Base-by-base conservation (phyloP, 1,140 invertebrate species). In the Sycobia sp. region DNA sequence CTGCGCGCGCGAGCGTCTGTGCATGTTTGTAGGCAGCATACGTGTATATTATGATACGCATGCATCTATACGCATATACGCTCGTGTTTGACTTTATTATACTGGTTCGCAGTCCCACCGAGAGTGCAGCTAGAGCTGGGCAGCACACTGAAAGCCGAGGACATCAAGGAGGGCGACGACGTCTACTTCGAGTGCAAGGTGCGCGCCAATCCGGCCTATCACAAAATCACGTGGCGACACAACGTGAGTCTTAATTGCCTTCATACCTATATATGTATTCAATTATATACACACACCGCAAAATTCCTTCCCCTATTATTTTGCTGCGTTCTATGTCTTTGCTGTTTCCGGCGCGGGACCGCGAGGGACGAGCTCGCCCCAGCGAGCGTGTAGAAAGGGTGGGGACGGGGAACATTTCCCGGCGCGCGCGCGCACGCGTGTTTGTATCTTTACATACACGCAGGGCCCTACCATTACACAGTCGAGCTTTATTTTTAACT, bases 121-220 rank as follows among this genome's bases (percentile, higher is more conserved):
- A 88, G 91, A 73, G 90, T 95, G 23, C 86, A 88, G 43, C 79
- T 96, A 53, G 85, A 88, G 67, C 82, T 96, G 64, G 94, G 94
- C 63, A 92, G 89, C 70, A 95, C 91, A 10, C 81, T 95, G 61
- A 90, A 92, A 69, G 89, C 92, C 16, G 88, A 91, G 65, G 91
- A 93, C 80, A 95, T 95, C 80, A 94, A 93, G 81, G 92, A 94
- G 83, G 92, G 92, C 32, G 93, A 95, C 72, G 94, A 95, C 78
- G 92, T 95, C 43, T 95, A 95, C 82, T 95, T 96, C 80, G 93
- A 95, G 81, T 96, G 93, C 81, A 90, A 93, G 82, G 92, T 95
- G 63, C 86, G 87, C 71, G 91, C 93, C 56, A 95, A 95, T 84
- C 93, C 93, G 18, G 87, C 88, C 62, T 91, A 89, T 77, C 87